A percentile compares a stretch with the other conserved stretches of the same genome.
These are phyloP conservation scores for Caiman crocodilus DNA, from an alignment of 2,797 vertebrate genomes.

Conservation along the genomic window DNA sequence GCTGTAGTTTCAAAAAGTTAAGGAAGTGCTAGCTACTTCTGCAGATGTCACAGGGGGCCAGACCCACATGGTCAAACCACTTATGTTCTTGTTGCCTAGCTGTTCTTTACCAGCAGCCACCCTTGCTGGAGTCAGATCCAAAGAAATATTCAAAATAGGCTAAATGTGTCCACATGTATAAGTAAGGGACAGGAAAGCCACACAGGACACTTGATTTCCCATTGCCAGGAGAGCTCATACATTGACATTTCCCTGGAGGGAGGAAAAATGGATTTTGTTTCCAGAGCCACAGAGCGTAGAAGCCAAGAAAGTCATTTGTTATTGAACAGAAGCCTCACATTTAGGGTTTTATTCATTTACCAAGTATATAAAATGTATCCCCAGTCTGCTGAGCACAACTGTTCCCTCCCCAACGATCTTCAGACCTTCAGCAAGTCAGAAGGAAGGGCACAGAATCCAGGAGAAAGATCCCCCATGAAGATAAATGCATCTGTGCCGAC, in stretches of 20 bases:
- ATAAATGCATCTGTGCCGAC: conserved; percentile 33
- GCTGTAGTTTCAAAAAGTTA: neutral
- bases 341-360: neutral
- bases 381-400: neutral
- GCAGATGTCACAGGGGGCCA: conserved; percentile 20
- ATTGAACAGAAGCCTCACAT: neutral
- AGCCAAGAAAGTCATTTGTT: neutral
- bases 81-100: conserved; percentile 24
- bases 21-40: conserved; percentile 4
- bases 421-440: neutral
- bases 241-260: neutral
- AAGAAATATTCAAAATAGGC: neutral
- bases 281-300: neutral
- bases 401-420: neutral
- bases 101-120: conserved; percentile 41
- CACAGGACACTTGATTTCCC: conserved; percentile 40
- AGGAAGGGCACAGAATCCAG: conserved; percentile 15
- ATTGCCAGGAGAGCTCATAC: conserved; percentile 32
- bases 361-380: neutral
- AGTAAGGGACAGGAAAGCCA: conserved; percentile 5
- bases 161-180: neutral
- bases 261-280: neutral
- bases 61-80: conserved; percentile 25
- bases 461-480: conserved; percentile 27
- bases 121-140: neutral